Conservation (phyloP, 2,797 vertebrate genomes). For the Ciconia nigra region DNA sequence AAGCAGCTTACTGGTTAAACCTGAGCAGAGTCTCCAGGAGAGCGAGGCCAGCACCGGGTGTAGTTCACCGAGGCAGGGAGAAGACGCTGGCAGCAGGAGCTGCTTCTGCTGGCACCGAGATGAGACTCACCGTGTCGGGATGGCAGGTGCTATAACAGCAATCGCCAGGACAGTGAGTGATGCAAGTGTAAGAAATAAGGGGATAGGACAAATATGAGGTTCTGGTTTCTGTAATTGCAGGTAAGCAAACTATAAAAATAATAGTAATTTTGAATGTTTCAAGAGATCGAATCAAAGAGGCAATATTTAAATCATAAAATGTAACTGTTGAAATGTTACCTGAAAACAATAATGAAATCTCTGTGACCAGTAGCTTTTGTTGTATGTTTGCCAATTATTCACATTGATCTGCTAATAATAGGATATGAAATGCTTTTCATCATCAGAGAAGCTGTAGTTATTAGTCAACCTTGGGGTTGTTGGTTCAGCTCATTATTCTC, state of each 20-base stretch:
- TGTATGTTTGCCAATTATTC: neutral
- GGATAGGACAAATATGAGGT: neutral
- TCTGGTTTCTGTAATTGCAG: neutral
- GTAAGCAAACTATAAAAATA: neutral
- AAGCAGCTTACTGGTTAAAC: neutral
- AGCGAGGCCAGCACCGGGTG: neutral
- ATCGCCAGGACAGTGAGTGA: neutral
- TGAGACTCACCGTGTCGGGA: neutral
- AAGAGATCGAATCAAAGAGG: neutral
- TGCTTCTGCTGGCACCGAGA: neutral
- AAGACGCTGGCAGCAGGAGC: neutral
- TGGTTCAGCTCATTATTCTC: constrained; percentile 21
- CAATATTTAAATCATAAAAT: neutral
- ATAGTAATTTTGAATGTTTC: neutral
- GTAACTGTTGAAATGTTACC: neutral
- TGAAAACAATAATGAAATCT: neutral
- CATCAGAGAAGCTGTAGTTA: neutral
- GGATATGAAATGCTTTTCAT: neutral
- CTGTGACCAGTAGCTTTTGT: neutral
- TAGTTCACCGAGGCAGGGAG: neutral
- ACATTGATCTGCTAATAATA: constrained; percentile 4
- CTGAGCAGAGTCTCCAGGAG: neutral
- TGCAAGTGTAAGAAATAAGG: neutral
- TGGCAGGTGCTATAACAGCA: neutral
- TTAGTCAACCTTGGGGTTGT: neutral